A percentile compares a stretch with the other conserved stretches of the same genome.
Evolutionary conservation across 2,797 vertebrate species (phyloP).

Genomic region (Momotus momota): DNA sequence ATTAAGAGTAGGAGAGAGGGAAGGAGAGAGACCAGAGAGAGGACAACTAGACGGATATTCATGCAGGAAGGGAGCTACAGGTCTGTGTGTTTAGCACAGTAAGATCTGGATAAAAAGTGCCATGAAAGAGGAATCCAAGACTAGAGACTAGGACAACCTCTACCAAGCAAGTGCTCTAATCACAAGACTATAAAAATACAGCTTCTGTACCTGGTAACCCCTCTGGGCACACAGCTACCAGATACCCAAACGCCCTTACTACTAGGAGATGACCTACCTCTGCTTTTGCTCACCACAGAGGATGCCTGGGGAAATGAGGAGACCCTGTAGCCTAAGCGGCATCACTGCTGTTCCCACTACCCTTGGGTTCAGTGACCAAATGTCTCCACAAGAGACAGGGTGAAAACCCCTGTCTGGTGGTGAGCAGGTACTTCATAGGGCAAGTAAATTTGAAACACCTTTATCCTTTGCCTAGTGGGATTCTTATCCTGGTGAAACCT

Average conservation of each 20-base stretch:
- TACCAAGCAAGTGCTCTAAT: background rate
- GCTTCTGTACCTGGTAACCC: background rate
- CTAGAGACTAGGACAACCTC: background rate
- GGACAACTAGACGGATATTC: background rate
- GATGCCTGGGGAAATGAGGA: background rate
- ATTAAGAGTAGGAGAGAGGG: background rate
- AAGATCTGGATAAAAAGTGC: background rate
- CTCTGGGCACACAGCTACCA: background rate
- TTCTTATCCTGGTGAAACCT: background rate
- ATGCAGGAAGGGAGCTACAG: rapidly evolving
- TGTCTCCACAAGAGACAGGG: background rate
- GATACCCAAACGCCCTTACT: background rate
- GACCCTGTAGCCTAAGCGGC: background rate
- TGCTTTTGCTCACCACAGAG: background rate
- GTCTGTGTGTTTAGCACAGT: background rate
- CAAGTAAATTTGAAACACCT: background rate
- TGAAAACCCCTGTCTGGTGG: background rate
- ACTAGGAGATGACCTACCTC: no score
- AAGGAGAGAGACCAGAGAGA: background rate
- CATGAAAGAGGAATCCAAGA: background rate
- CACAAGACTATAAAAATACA: background rate
- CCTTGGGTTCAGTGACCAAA: background rate
- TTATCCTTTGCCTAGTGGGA: background rate
- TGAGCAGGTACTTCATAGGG: background rate
- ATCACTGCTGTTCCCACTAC: background rate